Base-by-base conservation (phyloP, 2,888 invertebrate genomes). In the Malthinus flaveolus region DNA sequence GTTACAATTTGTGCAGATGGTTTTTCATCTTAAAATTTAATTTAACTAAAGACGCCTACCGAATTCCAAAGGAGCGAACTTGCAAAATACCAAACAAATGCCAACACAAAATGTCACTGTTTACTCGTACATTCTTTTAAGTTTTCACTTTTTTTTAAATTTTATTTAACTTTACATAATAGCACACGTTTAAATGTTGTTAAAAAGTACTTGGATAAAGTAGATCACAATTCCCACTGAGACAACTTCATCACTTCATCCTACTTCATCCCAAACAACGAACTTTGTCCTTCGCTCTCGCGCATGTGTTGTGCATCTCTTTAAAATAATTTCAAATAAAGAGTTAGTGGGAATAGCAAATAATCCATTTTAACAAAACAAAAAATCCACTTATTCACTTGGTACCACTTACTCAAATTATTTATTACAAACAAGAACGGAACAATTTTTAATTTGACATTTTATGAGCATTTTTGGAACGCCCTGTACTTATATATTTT, bases 31-130 rank as follows among this genome's bases (percentile, higher is more conserved):
- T 23, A 23, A 23, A 23, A n/a, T n/a, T n/a, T 23, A 23, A n/a
- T n/a, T 23, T 23, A 23, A 23, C 23, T 23, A 48, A 47, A 8
- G 59, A 65, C 72, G 72, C 75, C 73, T 75, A 75, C 75, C 75
- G 69, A 73, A 74, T 72, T 74, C 73, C 71, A 23, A 71, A 70
- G 72, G 73, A 72, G 67, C 68, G 61, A 54, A 50, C 51, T 51
- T 51, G 31, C 32, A 37, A 55, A 54, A 55, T 42, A 11, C 33
- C 48, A 34, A 47, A 15, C 37, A 53, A 53, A 55, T 31, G 11
- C 23, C 49, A 49, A 49, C 33, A 2, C 9, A 39, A 39, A 9
- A 7, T 37, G 12, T 39, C 32, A 37, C 12, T 32, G 31, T 49
- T 32, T 15, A 15, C 37, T 32, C 32, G 11, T 39, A 32, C 49